phyloP scores from a whole-genome alignment of 2,797 vertebrate species.

The Lates japonicus region DNA sequence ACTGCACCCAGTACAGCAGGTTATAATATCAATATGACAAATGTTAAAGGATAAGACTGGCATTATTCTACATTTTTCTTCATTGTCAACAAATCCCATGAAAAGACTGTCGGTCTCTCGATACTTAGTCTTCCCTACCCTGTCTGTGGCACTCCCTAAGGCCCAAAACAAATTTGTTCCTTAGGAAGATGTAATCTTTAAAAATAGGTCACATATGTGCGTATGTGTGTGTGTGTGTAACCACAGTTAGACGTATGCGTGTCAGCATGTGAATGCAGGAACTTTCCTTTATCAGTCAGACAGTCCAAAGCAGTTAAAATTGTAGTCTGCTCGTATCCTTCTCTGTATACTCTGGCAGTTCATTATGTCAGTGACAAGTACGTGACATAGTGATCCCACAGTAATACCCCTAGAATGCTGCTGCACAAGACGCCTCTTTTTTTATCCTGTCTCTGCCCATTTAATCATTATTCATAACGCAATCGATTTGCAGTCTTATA shows the following conservation, averaged over 20 bases:
- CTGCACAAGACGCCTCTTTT: too few relatives aligned
- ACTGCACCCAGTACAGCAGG: neutral
- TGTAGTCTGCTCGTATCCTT: too few relatives aligned
- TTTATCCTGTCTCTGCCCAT: too few relatives aligned
- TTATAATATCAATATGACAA: constrained; percentile 19
- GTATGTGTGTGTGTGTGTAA: too few relatives aligned
- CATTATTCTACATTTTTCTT: constrained; percentile 4
- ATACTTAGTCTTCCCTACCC: neutral
- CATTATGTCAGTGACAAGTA: neutral
- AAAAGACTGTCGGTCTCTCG: neutral
- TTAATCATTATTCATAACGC: too few relatives aligned
- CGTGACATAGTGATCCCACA: neutral
- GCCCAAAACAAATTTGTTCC: neutral
- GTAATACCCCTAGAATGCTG: neutral
- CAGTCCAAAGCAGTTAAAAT: too few relatives aligned
- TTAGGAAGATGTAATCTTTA: constrained; percentile 3
- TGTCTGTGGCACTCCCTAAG: neutral
- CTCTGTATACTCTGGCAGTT: too few relatives aligned
- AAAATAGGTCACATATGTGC: neutral
- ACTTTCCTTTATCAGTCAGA: too few relatives aligned
- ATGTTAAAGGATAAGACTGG: constrained; percentile 10
- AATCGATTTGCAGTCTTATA: too few relatives aligned
- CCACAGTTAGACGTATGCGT: too few relatives aligned
- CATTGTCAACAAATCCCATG: constrained; percentile 8
- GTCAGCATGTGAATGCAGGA: too few relatives aligned